Base-by-base conservation (phyloP, 2,888 invertebrate genomes). In the Parasteatoda lunata region DNA sequence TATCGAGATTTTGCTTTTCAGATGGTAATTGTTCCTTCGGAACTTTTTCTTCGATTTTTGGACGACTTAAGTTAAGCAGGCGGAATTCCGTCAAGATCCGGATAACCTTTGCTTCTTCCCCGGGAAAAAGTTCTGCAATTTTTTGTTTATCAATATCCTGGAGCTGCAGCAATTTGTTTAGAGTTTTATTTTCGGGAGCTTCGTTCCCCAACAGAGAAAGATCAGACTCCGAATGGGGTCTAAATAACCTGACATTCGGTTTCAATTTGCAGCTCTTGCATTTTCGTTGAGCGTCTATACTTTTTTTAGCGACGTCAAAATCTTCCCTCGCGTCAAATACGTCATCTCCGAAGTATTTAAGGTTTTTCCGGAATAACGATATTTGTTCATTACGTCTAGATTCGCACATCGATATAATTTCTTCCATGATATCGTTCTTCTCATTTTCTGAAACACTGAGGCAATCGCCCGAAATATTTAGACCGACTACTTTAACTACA, bases 401-500 rank as follows among this genome's bases (percentile, higher is more conserved):
- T 13, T 59, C 59, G 59, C n/a, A 59, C n/a, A 59, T 13, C 11
- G 11, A 59, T 59, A 59, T 59, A 59, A 13, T 59, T 59, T 9
- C 59, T 7, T 59, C 59, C n/a, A 59, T 13, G 59, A 59, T 13
- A 3, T 59, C n/a, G 11, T 59, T n/a, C 6, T 13, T 59, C 4
- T 9, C 59, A 4, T 59, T 59, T 59, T 59, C n/a, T 59, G 59
- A 59, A 9, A n/a, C 66, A n/a, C 51, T 6, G 13, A 9, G n/a
- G 49, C 11, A 8, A 3, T 52, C n/a, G 4, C 13, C 80, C 0
- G 80, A 15, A 66, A 30, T 30, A n/a, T 80, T 72, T 15, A 66
- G 15, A 9, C 59, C 59, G 45, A 84, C n/a, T n/a, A 84, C 48
- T 13, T 78, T 48, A 3, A 78, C n/a, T 6, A 84, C 45, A 0